Evolutionary conservation across 2,888 invertebrate genomes (phyloP).

Genomic region (Halictus quadricinctus): DNA sequence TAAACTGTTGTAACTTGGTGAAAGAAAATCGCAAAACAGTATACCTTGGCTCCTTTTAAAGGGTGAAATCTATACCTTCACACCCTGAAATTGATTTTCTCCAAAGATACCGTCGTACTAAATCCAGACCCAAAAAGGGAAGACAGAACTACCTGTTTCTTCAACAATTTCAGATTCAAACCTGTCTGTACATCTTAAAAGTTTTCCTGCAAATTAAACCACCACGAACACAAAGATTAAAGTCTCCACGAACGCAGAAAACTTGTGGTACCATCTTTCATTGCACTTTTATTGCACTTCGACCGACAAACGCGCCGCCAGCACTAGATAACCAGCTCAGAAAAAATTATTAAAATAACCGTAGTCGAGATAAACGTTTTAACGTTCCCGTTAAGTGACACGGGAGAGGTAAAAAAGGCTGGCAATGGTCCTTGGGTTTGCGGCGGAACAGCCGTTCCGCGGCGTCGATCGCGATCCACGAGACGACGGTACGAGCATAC

Average conservation of each 20-base stretch:
- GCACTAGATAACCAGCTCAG: not conserved
- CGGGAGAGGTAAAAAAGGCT: not conserved
- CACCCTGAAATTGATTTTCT: too few species aligned
- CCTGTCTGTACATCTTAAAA: too few species aligned
- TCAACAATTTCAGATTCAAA: too few species aligned
- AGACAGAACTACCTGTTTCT: too few species aligned
- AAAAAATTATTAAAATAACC: not conserved
- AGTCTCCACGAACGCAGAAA: not conserved
- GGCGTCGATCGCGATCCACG: constrained; percentile 14
- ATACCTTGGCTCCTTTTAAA: too few species aligned
- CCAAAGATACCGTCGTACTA: too few species aligned
- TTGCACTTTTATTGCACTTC: not conserved
- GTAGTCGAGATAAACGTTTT: constrained; percentile 2
- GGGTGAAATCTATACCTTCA: too few species aligned
- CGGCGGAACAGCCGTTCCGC: not conserved
- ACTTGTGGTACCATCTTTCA: not conserved
- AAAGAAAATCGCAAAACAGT: too few species aligned
- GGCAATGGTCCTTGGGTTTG: not conserved
- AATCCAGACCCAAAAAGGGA: too few species aligned
- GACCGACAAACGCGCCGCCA: not conserved
- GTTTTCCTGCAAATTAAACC: too few species aligned
- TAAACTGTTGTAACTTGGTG: too few species aligned
- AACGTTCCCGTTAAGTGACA: not conserved
- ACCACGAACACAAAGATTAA: not conserved
- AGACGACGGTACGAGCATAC: constrained; percentile 23